Conservation (phyloP, 2,888 invertebrate genomes). For the Microdon myrmicae region DNA sequence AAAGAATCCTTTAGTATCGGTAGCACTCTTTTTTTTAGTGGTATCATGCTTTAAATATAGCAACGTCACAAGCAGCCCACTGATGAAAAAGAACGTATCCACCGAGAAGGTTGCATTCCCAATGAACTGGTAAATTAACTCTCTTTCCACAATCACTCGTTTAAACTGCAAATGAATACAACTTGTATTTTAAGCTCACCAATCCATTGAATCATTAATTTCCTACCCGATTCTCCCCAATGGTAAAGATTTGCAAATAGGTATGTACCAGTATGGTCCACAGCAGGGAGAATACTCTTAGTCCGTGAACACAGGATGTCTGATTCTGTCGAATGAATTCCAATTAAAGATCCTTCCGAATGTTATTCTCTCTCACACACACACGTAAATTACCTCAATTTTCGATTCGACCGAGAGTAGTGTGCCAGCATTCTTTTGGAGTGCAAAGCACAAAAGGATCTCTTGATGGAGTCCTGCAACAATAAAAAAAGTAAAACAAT, state of each 20-base stretch:
- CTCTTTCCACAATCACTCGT: slow-evolving; percentile 78
- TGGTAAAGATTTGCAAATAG: slow-evolving; percentile 82
- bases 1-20: slow-evolving; percentile 57
- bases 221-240: slow-evolving; percentile 73
- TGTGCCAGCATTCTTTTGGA: slow-evolving; percentile 78
- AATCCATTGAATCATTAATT: background rate
- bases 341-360: slow-evolving; percentile 9
- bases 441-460: slow-evolving; percentile 79
- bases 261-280: slow-evolving; percentile 90
- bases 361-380: background rate
- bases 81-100: slow-evolving; percentile 88
- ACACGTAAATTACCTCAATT: slow-evolving; percentile 58
- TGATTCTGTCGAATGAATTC: slow-evolving; percentile 68
- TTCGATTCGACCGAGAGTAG: slow-evolving; percentile 76
- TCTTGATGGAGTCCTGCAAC: slow-evolving; percentile 61
- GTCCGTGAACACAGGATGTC: slow-evolving; percentile 80
- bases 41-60: slow-evolving; percentile 74
- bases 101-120: slow-evolving; percentile 88
- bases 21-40: slow-evolving; percentile 59
- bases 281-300: slow-evolving; percentile 80
- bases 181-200: background rate
- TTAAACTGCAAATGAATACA: slow-evolving; percentile 70
- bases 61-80: slow-evolving; percentile 81
- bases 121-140: slow-evolving; percentile 82
- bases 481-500: slow-evolving; percentile 1